A percentile compares a stretch with the other conserved stretches of the same genome.
Evolutionary conservation across 1,140 invertebrate species (phyloP).

Genomic region (Eciton burchellii): DNA sequence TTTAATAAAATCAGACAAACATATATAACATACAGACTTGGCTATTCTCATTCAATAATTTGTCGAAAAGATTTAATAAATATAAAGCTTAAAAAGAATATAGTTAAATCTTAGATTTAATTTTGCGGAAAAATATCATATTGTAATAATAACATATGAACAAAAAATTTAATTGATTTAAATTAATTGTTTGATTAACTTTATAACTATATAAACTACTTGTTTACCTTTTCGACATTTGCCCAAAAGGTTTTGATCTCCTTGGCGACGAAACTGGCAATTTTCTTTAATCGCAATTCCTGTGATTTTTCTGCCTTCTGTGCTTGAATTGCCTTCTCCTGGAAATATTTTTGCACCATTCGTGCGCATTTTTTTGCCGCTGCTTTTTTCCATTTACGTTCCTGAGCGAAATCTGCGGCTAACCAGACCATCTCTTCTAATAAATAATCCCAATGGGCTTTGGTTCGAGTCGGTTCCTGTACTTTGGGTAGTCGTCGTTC

Average conservation of each 20-base stretch:
- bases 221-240: constrained; percentile 95
- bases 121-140: neutral
- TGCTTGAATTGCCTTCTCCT: constrained; percentile 95
- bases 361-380: constrained; percentile 96
- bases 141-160: constrained; percentile 18
- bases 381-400: constrained; percentile 98
- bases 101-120: neutral
- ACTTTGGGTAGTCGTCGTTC: constrained; percentile 96
- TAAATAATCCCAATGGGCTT: constrained; percentile 99
- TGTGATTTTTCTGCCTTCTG: constrained; percentile 97
- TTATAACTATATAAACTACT: neutral
- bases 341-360: constrained; percentile 98
- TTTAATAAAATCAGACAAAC: constrained; percentile 58
- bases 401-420: constrained; percentile 98
- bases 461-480: constrained; percentile 94
- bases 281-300: constrained; percentile 93
- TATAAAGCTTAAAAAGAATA: constrained; percentile 79
- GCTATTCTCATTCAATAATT: constrained; percentile 83
- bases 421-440: constrained; percentile 99
- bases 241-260: constrained; percentile 98
- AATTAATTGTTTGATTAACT: neutral
- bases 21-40: constrained; percentile 74
- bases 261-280: constrained; percentile 96
- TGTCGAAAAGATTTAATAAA: constrained; percentile 83
- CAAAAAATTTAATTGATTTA: constrained; percentile 22